A percentile compares a stretch with the other conserved stretches of the same genome.
These are phyloP conservation scores for Pilophorus perplexus DNA, from an alignment of 2,888 invertebrate genomes.

Conservation along the genomic window DNA sequence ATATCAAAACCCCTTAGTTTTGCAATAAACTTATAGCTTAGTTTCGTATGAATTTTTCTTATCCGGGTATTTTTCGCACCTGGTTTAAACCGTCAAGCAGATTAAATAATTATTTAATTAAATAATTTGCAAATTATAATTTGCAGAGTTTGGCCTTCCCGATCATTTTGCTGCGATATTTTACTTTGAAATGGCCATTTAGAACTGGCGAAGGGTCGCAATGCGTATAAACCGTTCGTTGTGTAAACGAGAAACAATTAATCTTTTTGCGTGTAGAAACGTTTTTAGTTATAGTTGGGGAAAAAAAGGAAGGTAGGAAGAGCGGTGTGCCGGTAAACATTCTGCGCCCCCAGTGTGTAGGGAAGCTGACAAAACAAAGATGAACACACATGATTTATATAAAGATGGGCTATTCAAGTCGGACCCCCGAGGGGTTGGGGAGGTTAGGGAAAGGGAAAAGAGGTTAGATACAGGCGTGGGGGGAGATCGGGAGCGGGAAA, in stretches of 20 bases:
- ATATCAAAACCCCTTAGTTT: too few species aligned
- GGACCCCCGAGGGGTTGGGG: neutral
- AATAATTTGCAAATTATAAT: too few species aligned
- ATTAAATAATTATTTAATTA: too few species aligned
- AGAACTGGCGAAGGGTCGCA: neutral
- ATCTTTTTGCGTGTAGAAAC: too few species aligned
- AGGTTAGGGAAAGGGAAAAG: neutral
- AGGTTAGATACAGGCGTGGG: neutral
- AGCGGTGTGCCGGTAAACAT: slow-evolving; percentile 14
- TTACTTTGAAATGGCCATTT: too few species aligned
- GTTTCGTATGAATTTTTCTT: too few species aligned
- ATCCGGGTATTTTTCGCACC: too few species aligned
- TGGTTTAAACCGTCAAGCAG: too few species aligned
- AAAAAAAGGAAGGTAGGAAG: neutral
- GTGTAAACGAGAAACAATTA: neutral
- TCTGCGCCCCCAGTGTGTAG: neutral
- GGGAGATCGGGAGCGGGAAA: neutral
- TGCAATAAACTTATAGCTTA: too few species aligned
- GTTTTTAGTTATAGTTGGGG: neutral
- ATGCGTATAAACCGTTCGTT: neutral
- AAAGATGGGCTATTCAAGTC: slow-evolving; percentile 32
- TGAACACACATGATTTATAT: slow-evolving; percentile 35
- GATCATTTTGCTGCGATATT: too few species aligned
- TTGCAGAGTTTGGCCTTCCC: too few species aligned
- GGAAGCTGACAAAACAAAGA: slow-evolving; percentile 27